Conservation (phyloP, 2,888 invertebrate species). For the Leucophenga maculata region DNA sequence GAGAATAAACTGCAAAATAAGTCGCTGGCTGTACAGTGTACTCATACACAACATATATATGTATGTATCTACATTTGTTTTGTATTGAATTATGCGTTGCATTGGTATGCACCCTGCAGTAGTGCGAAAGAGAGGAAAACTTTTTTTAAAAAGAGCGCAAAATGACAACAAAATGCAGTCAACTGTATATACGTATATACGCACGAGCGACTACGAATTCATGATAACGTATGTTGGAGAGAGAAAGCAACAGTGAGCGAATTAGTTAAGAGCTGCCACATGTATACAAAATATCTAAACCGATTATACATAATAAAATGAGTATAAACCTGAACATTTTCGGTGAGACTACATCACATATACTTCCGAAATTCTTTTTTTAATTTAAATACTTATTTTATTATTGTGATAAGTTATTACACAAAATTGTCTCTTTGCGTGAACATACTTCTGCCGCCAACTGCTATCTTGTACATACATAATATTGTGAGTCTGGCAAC, state of each 20-base stretch:
- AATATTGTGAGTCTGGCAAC: neutral
- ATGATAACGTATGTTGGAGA: slow-evolving; percentile 44
- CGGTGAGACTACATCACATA: too few species aligned
- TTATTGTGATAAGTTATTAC: too few species aligned
- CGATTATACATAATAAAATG: too few species aligned
- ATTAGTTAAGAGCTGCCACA: slow-evolving; percentile 18
- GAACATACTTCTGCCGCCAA: too few species aligned
- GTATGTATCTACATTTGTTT: neutral
- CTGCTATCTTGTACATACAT: neutral
- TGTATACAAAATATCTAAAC: slow-evolving; percentile 17
- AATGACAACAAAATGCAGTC: neutral
- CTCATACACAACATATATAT: slow-evolving; percentile 18
- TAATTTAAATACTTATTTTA: too few species aligned
- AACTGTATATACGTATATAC: slow-evolving; percentile 13
- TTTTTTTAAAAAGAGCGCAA: too few species aligned
- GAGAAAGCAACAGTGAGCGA: slow-evolving; percentile 50
- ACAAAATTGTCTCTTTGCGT: too few species aligned
- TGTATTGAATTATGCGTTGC: too few species aligned
- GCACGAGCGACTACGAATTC: slow-evolving; percentile 32
- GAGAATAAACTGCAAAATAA: neutral
- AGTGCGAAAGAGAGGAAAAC: too few species aligned
- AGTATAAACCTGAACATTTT: too few species aligned
- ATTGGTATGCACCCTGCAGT: slow-evolving; percentile 15
- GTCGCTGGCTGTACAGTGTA: slow-evolving; percentile 15
- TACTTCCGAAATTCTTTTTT: too few species aligned